A percentile compares a stretch with the other conserved stretches of the same genome.
These are phyloP conservation scores for Leguminivora glycinivorella DNA, from an alignment of 1,140 invertebrate species.

Conservation along the genomic window DNA sequence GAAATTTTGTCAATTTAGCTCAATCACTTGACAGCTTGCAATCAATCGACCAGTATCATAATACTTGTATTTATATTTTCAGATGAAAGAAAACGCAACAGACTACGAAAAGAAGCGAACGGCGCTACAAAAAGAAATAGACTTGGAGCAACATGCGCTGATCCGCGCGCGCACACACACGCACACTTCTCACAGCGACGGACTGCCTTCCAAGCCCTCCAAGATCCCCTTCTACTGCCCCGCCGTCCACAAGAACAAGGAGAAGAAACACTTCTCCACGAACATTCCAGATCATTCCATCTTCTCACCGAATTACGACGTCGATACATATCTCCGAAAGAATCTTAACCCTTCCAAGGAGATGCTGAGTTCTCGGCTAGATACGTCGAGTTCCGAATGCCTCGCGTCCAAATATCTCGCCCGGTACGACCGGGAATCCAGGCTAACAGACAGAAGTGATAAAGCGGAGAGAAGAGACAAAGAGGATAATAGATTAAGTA, in stretches of 20 bases:
- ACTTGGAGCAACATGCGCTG: conserved; percentile 62
- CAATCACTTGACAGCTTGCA: too few relatives aligned
- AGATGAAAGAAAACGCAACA: conserved; percentile 76
- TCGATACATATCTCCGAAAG: conserved; percentile 63
- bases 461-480: too few relatives aligned
- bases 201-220: conserved; percentile 31
- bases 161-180: conserved; percentile 49
- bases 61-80: conserved; percentile 41
- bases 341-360: conserved; percentile 61
- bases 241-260: conserved; percentile 9
- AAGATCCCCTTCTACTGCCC: conserved; percentile 51
- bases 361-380: conserved; percentile 35
- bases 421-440: background rate
- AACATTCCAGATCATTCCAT: conserved; percentile 66
- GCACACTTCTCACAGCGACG: conserved; percentile 49
- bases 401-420: background rate
- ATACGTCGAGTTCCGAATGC: conserved; percentile 7
- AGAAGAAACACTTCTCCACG: conserved; percentile 51
- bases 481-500: conserved; percentile 23
- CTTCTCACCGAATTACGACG: conserved; percentile 65
- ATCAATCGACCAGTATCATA: background rate
- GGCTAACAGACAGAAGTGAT: background rate
- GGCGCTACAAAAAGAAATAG: conserved; percentile 73
- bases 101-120: conserved; percentile 72
- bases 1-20: too few relatives aligned